Conservation (phyloP, 2,797 vertebrate species). For the Sebastes kiyomatsui region DNA sequence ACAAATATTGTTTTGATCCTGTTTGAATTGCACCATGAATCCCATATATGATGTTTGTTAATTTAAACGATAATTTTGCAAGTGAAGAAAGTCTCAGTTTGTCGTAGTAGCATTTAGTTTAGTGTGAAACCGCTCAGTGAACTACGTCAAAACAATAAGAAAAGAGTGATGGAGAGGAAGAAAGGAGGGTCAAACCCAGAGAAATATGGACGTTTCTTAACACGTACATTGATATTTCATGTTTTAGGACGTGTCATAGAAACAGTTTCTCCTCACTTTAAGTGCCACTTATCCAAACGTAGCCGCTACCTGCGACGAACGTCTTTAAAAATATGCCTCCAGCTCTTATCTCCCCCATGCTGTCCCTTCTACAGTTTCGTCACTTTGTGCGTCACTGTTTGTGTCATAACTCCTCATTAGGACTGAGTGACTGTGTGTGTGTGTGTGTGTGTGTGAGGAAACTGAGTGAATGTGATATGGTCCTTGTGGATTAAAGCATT, state of each 20-base stretch:
- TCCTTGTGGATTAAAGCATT: too few species aligned
- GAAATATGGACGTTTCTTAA: neutral
- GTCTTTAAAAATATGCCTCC: slow-evolving; percentile 47
- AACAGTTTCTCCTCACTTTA: slow-evolving; percentile 15
- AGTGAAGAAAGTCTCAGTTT: too few species aligned
- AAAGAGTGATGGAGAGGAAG: neutral
- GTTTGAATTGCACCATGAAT: too few species aligned
- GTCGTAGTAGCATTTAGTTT: too few species aligned
- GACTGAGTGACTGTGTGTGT: slow-evolving; percentile 8
- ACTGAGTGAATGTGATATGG: too few species aligned
- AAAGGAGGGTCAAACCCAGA: neutral
- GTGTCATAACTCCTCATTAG: slow-evolving; percentile 60
- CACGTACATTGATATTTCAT: neutral
- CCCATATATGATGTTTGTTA: too few species aligned
- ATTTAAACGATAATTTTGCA: too few species aligned
- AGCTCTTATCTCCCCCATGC: slow-evolving; percentile 60
- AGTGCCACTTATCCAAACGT: slow-evolving; percentile 30
- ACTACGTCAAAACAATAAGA: neutral
- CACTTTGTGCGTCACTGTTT: slow-evolving; percentile 72
- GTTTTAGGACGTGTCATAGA: neutral
- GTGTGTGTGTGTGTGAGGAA: too few species aligned
- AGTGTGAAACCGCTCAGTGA: too few species aligned
- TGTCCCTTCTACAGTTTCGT: slow-evolving; percentile 48
- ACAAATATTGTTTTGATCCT: too few species aligned
- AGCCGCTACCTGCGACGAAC: slow-evolving; percentile 42